These are phyloP conservation scores for Yoshiicerus persimilis DNA, from an alignment of 1,140 invertebrate genomes.

Conservation along the genomic window DNA sequence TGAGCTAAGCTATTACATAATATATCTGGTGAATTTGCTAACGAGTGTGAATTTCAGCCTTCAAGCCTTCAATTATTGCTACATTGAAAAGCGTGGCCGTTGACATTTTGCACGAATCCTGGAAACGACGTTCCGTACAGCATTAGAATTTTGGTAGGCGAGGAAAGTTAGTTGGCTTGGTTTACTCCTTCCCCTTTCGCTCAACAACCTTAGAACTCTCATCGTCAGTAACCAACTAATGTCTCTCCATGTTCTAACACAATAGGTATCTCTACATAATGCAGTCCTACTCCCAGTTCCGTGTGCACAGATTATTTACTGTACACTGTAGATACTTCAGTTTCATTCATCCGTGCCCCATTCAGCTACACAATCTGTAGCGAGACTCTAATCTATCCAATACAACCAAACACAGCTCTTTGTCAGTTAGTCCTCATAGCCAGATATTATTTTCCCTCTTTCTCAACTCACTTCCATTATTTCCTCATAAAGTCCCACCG, in stretches of 20 bases:
- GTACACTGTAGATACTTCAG: neutral
- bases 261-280: neutral
- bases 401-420: neutral
- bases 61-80: neutral
- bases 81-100: neutral
- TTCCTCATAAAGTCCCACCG: no score
- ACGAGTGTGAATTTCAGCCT: neutral
- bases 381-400: neutral
- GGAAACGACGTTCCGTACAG: neutral
- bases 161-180: neutral
- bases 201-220: no score
- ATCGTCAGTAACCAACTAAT: neutral
- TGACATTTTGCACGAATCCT: neutral
- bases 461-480: neutral
- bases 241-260: neutral
- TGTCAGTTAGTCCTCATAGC: neutral
- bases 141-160: neutral
- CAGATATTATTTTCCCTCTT: neutral
- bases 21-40: neutral
- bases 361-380: neutral
- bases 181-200: neutral
- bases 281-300: neutral
- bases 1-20: neutral
- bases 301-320: neutral
- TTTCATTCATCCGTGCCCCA: neutral